Evolutionary conservation across 2,888 invertebrate species (phyloP), one percentile per base, ranked within the genome.

Genomic region (Gryllus longicercus): DNA sequence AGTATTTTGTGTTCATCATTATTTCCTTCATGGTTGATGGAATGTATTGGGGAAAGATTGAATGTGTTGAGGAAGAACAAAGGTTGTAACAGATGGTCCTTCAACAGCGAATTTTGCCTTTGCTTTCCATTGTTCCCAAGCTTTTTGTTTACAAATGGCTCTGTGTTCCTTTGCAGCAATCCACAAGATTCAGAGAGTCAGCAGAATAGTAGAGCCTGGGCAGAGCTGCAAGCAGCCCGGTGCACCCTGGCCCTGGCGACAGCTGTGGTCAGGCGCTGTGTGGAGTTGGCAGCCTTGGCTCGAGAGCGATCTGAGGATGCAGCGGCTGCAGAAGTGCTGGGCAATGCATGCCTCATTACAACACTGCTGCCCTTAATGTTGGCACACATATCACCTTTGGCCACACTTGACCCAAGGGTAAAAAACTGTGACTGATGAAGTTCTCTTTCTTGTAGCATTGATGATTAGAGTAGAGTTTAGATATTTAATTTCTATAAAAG

Each of bases 341-440:
- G 91, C 77, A 88, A 89, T 75, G 91, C 93, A 3, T 89, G 90
- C 82, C 87, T 92, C 83, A 91, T 94, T 85, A 95, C 91, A 74
- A 94, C 93, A 0, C 89, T 98, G 77, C 87, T 98, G 84, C 97
- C 97, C 1, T 89, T 95, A 82, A 92, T 95, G 21, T 90, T 96
- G 85, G 95, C 96, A 11, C 95, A 96, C 85, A 91, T 97, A 79
- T 93, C 94, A 82, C 95, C 96, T 23, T 90, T 95, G 74, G 93
- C 92, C 12, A 91, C 92, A 16, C 93, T 93, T 79, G 97, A 97
- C 88, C 94, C 96, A 0, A 92, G 93, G 89, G 95, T 94, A 86
- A 87, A 86, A 86, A 63, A 38, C 38, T 38, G n/a, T n/a, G 38
- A 38, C 38, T 38, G 8, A 38, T 38, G 38, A 8, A 38, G 4